These are phyloP conservation scores for Sarcophaga caerulescens DNA, from an alignment of 2,888 invertebrate genomes.

Conservation along the genomic window DNA sequence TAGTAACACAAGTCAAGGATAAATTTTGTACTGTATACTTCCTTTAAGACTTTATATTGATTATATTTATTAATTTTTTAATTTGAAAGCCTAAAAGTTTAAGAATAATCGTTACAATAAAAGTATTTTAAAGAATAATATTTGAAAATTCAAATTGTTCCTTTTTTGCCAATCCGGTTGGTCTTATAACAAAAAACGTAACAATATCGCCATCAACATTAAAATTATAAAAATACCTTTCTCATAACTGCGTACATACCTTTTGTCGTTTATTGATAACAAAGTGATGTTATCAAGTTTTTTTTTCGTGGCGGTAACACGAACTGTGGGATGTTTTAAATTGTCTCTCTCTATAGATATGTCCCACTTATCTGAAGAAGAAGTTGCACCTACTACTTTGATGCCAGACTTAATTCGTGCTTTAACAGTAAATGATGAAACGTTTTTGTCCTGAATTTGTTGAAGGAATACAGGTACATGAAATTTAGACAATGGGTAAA, in stretches of 20 bases:
- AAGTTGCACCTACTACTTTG: slow-evolving; percentile 90
- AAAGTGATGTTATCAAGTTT: slow-evolving; percentile 78
- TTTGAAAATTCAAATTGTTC: no score
- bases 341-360: slow-evolving; percentile 91
- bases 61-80: no score
- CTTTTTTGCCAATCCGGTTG: no score
- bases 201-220: no score
- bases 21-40: no score
- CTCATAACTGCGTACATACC: slow-evolving; percentile 27
- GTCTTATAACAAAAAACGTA: no score
- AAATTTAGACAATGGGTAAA: slow-evolving; percentile 94
- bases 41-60: no score
- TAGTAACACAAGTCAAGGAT: no score
- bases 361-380: slow-evolving; percentile 91
- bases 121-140: no score
- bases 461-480: slow-evolving; percentile 95
- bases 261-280: slow-evolving; percentile 24
- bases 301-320: slow-evolving; percentile 91
- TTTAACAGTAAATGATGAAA: slow-evolving; percentile 93
- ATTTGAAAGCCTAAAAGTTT: no score
- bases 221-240: no score
- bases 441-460: slow-evolving; percentile 85
- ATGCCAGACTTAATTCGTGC: slow-evolving; percentile 95
- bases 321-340: slow-evolving; percentile 92
- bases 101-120: no score